Base-by-base conservation (phyloP, 2,797 vertebrate genomes). In the Sylvilagus floridanus region DNA sequence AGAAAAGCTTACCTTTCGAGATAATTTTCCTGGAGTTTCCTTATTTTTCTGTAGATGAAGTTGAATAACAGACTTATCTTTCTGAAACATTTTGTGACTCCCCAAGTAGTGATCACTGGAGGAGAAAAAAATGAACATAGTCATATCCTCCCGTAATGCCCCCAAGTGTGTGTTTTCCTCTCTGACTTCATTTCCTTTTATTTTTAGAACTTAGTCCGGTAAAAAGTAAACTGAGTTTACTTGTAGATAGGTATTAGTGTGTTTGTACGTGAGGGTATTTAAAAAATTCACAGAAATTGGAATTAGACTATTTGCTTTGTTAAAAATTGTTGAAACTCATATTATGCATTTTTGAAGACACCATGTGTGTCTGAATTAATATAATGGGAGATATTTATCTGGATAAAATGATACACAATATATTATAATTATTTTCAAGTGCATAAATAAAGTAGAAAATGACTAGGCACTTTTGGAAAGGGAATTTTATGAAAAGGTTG, bases 41-140 rank as follows among this genome's bases (percentile, higher is more conserved):
- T 1, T 28, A 0, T 69, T 0, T 35, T 10, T 93, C 77, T 97
- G 97, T 0, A 98, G 98, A 28, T 0, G 89, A 84, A 98, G 97
- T 26, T 97, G 97, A 95, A 98, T 42, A 30, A 88, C 84, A 68
- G 94, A 81, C 50, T 54, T 95, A 24, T 96, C 92, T 95, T 98
- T 98, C 90, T 88, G 97, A 90, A 98, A 98, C 47, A 78, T 93
- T 87, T 95, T 97, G 5, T 98, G 98, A 65, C 97, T 98, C 32
- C 98, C 98, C 96, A 98, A 96, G 66, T 82, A 68, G 24, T 66
- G 89, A 50, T 88, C 63, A 42, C 96, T 95, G 79, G 82, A 97
- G 75, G 22, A 93, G 62, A 75, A 95, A 95, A 95, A 77, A 52
- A 88, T 63, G 57, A 95, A 84, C 16, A 82, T 0, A 89, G 30